These are phyloP conservation scores for Meghimatium bilineatum DNA, from an alignment of 2,888 invertebrate species.

Conservation along the genomic window DNA sequence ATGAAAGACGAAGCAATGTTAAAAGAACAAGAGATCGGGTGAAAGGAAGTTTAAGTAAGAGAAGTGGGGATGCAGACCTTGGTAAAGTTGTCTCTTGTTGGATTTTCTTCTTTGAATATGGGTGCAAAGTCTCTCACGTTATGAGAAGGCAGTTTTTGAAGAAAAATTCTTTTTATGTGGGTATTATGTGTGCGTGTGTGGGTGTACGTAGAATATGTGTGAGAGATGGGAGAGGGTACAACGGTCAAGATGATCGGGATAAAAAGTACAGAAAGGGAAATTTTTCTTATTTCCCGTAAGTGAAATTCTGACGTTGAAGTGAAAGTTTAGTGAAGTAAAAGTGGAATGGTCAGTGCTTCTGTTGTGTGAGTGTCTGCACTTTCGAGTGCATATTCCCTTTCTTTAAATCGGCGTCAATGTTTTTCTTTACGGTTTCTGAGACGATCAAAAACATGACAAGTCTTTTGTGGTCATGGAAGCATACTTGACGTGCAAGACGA, in stretches of 20 bases:
- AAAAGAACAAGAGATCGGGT: neutral
- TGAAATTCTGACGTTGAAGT: neutral
- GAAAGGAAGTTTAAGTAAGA: neutral
- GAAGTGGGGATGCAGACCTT: neutral
- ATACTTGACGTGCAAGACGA: neutral
- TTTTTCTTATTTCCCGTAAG: neutral
- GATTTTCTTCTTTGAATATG: neutral
- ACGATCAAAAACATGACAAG: neutral
- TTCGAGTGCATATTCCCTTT: neutral
- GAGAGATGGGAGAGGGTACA: neutral
- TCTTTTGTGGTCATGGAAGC: neutral
- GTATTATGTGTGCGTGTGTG: neutral
- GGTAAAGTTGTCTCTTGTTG: slow-evolving; percentile 3
- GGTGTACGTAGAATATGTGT: neutral
- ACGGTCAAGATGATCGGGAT: neutral
- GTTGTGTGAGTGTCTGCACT: neutral
- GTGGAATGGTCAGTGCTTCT: neutral
- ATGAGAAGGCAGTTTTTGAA: neutral
- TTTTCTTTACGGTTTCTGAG: neutral
- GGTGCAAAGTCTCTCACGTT: neutral
- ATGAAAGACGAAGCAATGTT: neutral
- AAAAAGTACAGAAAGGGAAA: neutral
- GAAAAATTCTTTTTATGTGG: neutral
- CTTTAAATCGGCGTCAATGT: neutral
- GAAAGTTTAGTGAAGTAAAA: neutral